phyloP scores from a whole-genome alignment of 2,113 vertebrate genomes.

The Perccottus glenii region DNA sequence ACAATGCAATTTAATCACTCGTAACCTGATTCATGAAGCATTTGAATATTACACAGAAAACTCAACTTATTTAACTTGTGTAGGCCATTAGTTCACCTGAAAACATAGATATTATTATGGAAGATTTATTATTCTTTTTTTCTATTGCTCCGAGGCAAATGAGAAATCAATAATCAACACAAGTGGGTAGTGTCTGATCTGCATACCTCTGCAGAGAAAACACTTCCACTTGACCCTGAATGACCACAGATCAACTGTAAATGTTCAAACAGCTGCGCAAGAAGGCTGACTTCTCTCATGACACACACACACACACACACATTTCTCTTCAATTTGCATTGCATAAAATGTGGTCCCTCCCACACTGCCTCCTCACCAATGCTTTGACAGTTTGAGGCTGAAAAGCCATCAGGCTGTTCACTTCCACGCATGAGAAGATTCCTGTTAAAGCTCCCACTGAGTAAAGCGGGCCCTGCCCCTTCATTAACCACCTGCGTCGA shows the following conservation, averaged over 20 bases:
- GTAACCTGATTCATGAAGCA: conserved; percentile 31
- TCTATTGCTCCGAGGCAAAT: conserved; percentile 4
- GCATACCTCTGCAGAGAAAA: conserved; percentile 3
- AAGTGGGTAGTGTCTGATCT: conserved; percentile 14
- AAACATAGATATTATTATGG: background rate
- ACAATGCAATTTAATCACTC: conserved; percentile 42
- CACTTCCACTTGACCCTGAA: conserved; percentile 15
- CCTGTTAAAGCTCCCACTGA: conserved; percentile 61
- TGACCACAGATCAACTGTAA: conserved; percentile 21
- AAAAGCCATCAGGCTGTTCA: conserved; percentile 62
- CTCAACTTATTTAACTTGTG: background rate
- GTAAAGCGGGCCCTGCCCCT: conserved; percentile 66
- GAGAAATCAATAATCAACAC: conserved; percentile 2
- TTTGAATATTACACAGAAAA: background rate
- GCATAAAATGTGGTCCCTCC: conserved; percentile 7
- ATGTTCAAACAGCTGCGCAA: conserved; percentile 1
- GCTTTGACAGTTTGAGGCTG: conserved; percentile 55
- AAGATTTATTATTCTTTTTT: background rate
- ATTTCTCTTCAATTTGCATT: conserved; percentile 33
- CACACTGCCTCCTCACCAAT: background rate
- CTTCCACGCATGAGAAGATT: conserved; percentile 64
- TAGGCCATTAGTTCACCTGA: background rate
- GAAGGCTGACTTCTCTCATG: background rate
- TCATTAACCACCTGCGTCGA: conserved; percentile 64
- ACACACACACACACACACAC: conserved; percentile 4